Evolutionary conservation across 2,113 vertebrate genomes (phyloP).

Genomic region (Dasyurus viverrinus): DNA sequence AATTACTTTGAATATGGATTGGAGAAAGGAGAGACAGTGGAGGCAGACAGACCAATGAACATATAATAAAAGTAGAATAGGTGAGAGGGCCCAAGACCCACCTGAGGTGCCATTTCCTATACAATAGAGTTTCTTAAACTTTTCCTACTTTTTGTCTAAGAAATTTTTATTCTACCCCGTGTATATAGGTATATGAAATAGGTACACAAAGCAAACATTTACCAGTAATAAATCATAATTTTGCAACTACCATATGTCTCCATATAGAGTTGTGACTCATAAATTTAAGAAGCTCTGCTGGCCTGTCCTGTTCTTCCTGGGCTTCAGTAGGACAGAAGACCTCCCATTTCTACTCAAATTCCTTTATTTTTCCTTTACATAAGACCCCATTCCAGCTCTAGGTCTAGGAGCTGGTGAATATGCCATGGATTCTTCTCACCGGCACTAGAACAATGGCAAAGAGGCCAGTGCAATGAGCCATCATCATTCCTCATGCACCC

Average conservation of each 20-base stretch:
- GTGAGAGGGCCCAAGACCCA: slow-evolving; percentile 9
- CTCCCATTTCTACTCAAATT: neutral
- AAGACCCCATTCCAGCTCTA: neutral
- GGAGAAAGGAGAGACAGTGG: neutral
- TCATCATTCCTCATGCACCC: neutral
- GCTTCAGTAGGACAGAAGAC: no score
- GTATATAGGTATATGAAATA: no score
- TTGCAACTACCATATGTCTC: no score
- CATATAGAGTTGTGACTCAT: no score
- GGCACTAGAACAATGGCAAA: neutral
- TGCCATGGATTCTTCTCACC: slow-evolving; percentile 21
- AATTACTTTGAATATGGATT: neutral
- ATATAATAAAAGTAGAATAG: neutral
- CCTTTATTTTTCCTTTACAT: neutral
- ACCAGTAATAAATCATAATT: no score
- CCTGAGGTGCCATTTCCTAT: slow-evolving; percentile 11
- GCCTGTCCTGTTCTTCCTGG: no score
- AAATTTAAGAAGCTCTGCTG: no score
- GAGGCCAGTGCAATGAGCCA: slow-evolving; percentile 43
- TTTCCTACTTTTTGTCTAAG: no score
- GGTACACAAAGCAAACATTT: no score
- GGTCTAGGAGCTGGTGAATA: neutral
- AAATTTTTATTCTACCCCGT: no score
- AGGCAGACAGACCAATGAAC: neutral
- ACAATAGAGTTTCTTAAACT: no score